Evolutionary conservation across 2,888 invertebrate genomes (phyloP), one percentile per base, ranked within the genome.

Genomic region (Erebia palarica): DNA sequence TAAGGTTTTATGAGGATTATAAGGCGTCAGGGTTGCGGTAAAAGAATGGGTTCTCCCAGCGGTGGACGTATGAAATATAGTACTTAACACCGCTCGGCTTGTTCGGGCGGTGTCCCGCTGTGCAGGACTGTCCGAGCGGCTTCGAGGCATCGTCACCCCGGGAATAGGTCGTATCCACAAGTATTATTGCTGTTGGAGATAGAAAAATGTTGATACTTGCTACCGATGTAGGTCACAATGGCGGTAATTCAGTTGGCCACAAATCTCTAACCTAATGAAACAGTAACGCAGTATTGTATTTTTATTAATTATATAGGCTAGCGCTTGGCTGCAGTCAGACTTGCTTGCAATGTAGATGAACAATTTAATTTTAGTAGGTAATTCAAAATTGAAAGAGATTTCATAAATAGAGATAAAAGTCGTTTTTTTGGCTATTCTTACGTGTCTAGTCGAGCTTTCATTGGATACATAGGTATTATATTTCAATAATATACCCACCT

Each of bases 71-170:
- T 92, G 91, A 92, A 88, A 89, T 91, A 92, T 92, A 81, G 88
- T 86, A 87, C 88, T 92, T 92, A 90, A 92, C 92, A 90, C 92
- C 88, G 85, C 82, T 80, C 81, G 81, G 86, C 92, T 82, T 92
- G 92, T 92, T 72, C 78, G 72, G 76, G 55, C 73, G 86, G 74
- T 83, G 77, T 82, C 90, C 90, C 84, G 89, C 77, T 72, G 89
- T 71, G 85, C 73, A 73, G 76, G 75, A 69, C 75, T 66, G 71
- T 75, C 76, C 78, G 65, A 73, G 49, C 65, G 72, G 75, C 74
- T 67, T 55, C 49, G 71, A 69, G 70, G 76, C 76, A 70, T 77
- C 77, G 77, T 78, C 78, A 77, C 78, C 78, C 77, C 71, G 65
- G 66, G 71, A 70, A 61, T 59, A 68, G 63, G 36, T 16, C 44